Evolutionary conservation across 1,140 invertebrate genomes (phyloP).

Genomic region (Hermatobates lingyangjiaoensis): DNA sequence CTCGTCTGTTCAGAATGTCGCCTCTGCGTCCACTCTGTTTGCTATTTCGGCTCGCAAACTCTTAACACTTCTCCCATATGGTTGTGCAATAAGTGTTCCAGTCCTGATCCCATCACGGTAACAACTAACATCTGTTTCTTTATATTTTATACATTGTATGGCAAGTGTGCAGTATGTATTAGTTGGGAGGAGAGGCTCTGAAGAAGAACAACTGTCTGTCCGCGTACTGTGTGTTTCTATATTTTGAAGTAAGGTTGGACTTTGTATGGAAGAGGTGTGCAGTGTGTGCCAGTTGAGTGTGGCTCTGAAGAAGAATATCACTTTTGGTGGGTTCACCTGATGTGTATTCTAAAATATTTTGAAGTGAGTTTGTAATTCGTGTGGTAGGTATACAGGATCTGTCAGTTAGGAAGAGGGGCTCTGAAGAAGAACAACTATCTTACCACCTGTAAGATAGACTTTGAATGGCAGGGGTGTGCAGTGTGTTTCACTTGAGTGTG

Average conservation of each 20-base stretch:
- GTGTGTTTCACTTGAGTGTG: background rate
- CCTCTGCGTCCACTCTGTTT: conserved; percentile 29
- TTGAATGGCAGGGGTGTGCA: too few relatives aligned
- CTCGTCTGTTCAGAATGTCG: conserved; percentile 27
- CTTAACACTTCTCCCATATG: too few relatives aligned
- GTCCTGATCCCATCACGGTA: conserved; percentile 13
- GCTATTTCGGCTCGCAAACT: conserved; percentile 21
- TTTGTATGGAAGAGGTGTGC: too few relatives aligned
- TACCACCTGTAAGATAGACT: too few relatives aligned
- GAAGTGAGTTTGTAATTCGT: too few relatives aligned
- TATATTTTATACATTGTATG: too few relatives aligned
- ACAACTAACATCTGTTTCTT: too few relatives aligned
- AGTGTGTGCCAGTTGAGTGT: background rate
- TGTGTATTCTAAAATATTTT: conserved; percentile 6
- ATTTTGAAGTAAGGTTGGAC: too few relatives aligned
- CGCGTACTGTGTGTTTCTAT: too few relatives aligned
- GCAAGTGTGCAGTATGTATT: conserved; percentile 17
- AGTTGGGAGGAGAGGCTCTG: conserved; percentile 38
- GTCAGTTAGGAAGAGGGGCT: conserved; percentile 35
- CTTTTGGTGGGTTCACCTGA: background rate
- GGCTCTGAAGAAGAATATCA: background rate
- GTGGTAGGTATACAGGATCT: conserved; percentile 18
- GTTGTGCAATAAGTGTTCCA: conserved; percentile 30
- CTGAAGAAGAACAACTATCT: conserved; percentile 39
- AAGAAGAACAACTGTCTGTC: conserved; percentile 39